Evolutionary conservation across 2,113 vertebrate species (phyloP), one percentile per base, ranked within the genome.

Genomic region (Semnornis frantzii): DNA sequence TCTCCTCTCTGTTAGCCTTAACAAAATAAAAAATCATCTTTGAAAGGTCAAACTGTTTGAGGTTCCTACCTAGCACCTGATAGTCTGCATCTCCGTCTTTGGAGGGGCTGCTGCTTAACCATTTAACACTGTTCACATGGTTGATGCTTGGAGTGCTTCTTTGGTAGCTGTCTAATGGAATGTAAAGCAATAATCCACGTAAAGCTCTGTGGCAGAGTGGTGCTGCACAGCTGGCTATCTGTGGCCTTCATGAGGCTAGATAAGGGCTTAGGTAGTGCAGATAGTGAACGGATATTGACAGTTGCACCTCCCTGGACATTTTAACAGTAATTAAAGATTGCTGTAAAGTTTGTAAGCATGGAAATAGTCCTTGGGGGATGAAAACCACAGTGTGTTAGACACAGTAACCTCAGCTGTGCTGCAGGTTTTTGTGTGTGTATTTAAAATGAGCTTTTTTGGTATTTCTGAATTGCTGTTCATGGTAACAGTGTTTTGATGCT

Each of bases 401-500:
- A 15, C 44, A 31, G 70, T 12, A 33, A 12, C 33, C 27, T 24
- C 30, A 52, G 24, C 65, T 59, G 19, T 37, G 18, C 65, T 21
- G 65, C 23, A 28, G 0, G 0, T 17, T 57, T 25, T 5, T 11
- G 14, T 39, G 1, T 54, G 28, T 73, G 42, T 81, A 4, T 44
- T 82, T 73, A 33, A 76, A 50, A 44, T 14, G 10, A 12, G 12
- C 19, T 15, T 20, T 44, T 19, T 30, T 17, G 23, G 8, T 21
- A 17, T 31, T 44, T 44, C 39, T 66, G 64, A 66, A 31, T 15
- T 85, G 4, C 42, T 60, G 31, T 34, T 52, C 19, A 18, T 7
- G 4, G 5, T 52, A 10, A 8, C 5, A 12, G 1, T 2, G 5
- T 12, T 75, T 30, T 44, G 8, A 17, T 33, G 4, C 44, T 90